phyloP scores from a whole-genome alignment of 2,113 vertebrate species.

The Lonchura striata region DNA sequence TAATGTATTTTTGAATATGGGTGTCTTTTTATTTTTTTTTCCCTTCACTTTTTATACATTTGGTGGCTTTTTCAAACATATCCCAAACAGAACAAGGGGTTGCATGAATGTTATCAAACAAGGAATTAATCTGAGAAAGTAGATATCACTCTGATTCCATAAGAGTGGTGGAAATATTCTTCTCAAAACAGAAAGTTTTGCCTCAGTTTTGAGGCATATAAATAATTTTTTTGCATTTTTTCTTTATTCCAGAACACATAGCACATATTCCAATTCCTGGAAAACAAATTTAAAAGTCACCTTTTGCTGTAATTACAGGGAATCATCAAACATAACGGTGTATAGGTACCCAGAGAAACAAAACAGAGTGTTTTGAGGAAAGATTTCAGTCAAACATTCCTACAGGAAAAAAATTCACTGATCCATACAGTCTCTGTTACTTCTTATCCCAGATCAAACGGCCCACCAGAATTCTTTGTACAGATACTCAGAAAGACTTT shows the following conservation, averaged over 20 bases:
- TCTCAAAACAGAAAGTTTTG: not conserved
- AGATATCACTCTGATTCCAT: not conserved
- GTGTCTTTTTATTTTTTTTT: not conserved
- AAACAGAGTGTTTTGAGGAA: not conserved
- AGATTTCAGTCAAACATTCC: not conserved
- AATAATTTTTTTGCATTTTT: not conserved
- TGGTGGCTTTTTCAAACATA: not conserved
- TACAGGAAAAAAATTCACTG: not conserved
- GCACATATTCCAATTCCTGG: not conserved
- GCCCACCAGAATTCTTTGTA: slow-evolving; percentile 30
- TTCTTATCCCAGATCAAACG: slow-evolving; percentile 50
- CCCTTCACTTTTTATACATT: not conserved
- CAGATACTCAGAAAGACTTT: not conserved
- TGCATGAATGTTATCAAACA: not conserved
- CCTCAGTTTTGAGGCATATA: not conserved
- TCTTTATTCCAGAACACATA: not conserved
- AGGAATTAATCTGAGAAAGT: not conserved
- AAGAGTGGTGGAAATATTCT: not conserved
- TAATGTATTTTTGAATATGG: not conserved
- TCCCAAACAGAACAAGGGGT: not conserved
- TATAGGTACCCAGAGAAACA: not conserved
- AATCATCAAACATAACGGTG: not conserved
- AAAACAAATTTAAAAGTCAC: not conserved
- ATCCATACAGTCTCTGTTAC: not conserved
- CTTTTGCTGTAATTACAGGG: not conserved